Evolutionary conservation across 2,888 invertebrate genomes (phyloP).

Genomic region (Acrocyrtus sp.): DNA sequence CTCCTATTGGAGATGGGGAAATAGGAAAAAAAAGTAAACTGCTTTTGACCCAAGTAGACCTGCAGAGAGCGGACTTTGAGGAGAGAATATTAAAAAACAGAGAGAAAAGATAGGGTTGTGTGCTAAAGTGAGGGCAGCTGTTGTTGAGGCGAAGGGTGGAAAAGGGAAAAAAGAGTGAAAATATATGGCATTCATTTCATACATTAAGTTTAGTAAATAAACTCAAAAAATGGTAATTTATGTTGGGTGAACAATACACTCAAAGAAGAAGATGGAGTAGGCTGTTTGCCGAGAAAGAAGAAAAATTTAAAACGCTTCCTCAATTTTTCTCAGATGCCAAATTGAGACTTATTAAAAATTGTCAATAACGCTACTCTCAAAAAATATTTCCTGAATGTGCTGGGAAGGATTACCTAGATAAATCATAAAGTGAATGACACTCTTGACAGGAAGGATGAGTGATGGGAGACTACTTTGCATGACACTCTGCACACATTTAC

Average conservation of each 20-base stretch:
- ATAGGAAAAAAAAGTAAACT: conserved; percentile 10
- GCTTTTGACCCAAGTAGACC: conserved; percentile 20
- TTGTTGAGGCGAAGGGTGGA: not conserved
- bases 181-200: conserved; percentile 2
- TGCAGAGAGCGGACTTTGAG: not conserved
- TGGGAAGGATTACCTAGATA: not conserved
- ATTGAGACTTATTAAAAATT: not conserved
- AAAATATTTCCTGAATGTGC: no score
- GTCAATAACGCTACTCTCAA: not conserved
- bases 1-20: not conserved
- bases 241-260: no score
- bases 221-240: no score
- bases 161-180: not conserved
- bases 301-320: no score
- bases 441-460: not conserved
- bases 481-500: not conserved
- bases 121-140: not conserved
- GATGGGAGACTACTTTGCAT: not conserved
- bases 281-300: not conserved
- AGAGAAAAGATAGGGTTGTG: conserved; percentile 2
- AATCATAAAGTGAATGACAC: not conserved
- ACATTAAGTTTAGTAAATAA: no score
- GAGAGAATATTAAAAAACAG: not conserved
- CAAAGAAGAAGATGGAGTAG: not conserved
- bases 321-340: not conserved